Evolutionary conservation across 2,797 vertebrate species (phyloP).

Genomic region (Paedocypris micromegethes): DNA sequence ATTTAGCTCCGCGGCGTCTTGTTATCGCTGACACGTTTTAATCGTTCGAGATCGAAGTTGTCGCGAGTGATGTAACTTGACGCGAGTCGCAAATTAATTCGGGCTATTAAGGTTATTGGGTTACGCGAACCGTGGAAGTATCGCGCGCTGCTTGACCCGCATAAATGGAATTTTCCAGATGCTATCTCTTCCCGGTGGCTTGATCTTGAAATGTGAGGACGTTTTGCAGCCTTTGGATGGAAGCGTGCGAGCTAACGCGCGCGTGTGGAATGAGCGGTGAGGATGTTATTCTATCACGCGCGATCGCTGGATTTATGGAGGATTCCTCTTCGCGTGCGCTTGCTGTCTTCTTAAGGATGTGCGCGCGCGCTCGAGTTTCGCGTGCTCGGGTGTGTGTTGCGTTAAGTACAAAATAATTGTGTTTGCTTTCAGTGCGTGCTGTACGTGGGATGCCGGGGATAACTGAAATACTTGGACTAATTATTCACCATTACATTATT

Average conservation of each 20-base stretch:
- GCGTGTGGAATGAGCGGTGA: neutral
- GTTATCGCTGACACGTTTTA: slow-evolving; percentile 42
- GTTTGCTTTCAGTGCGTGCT: slow-evolving; percentile 1
- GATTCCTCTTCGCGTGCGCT: slow-evolving; percentile 10
- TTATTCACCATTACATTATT: slow-evolving; percentile 44
- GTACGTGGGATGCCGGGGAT: slow-evolving; percentile 13
- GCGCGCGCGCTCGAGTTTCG: slow-evolving; percentile 9
- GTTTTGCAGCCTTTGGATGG: neutral
- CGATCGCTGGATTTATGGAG: slow-evolving; percentile 14
- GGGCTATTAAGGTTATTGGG: slow-evolving; percentile 36
- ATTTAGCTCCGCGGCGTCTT: slow-evolving; percentile 39
- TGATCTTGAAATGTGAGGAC: slow-evolving; percentile 30
- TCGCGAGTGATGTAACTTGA: slow-evolving; percentile 38
- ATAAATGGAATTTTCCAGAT: slow-evolving; percentile 52
- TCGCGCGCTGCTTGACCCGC: slow-evolving; percentile 41
- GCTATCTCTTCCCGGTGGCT: slow-evolving; percentile 33
- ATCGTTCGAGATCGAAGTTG: slow-evolving; percentile 41
- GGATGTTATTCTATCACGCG: slow-evolving; percentile 2
- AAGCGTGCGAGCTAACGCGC: slow-evolving; percentile 9
- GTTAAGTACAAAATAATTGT: slow-evolving; percentile 20
- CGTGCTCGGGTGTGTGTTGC: neutral
- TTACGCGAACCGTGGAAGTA: slow-evolving; percentile 31
- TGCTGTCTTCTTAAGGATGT: slow-evolving; percentile 10
- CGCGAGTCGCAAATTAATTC: slow-evolving; percentile 28
- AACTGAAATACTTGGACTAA: slow-evolving; percentile 32